phyloP scores from a whole-genome alignment of 2,797 vertebrate species.

The Anas georgica region DNA sequence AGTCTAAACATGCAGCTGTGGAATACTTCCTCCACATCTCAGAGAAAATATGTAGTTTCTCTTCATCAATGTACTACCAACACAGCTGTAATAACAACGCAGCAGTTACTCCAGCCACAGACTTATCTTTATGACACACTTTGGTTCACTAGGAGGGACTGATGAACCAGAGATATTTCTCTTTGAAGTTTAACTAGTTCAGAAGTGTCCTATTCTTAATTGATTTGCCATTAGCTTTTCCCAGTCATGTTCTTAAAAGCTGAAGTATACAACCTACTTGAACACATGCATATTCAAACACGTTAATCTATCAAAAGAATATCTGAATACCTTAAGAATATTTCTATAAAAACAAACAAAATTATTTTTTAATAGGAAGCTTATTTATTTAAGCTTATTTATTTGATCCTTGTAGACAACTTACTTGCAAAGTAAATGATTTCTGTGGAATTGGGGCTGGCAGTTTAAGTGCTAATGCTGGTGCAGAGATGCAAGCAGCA shows the following conservation, averaged over 20 bases:
- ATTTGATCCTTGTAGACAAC: neutral
- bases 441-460: constrained; percentile 89
- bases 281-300: neutral
- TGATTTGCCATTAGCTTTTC: neutral
- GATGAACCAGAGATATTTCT: neutral
- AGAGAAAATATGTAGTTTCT: neutral
- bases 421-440: constrained; percentile 92
- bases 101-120: neutral
- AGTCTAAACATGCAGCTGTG: neutral
- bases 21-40: neutral
- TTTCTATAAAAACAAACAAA: neutral
- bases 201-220: neutral
- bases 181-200: neutral
- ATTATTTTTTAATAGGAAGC: neutral
- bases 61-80: neutral
- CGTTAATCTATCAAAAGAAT: neutral
- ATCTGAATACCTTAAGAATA: neutral
- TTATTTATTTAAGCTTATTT: neutral
- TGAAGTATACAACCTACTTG: neutral
- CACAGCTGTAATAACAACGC: neutral
- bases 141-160: neutral
- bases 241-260: neutral
- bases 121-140: neutral
- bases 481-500: constrained; percentile 79
- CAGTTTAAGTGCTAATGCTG: constrained; percentile 84